Base-by-base conservation (phyloP, 2,113 vertebrate genomes). In the Eulacestoma nigropectus region DNA sequence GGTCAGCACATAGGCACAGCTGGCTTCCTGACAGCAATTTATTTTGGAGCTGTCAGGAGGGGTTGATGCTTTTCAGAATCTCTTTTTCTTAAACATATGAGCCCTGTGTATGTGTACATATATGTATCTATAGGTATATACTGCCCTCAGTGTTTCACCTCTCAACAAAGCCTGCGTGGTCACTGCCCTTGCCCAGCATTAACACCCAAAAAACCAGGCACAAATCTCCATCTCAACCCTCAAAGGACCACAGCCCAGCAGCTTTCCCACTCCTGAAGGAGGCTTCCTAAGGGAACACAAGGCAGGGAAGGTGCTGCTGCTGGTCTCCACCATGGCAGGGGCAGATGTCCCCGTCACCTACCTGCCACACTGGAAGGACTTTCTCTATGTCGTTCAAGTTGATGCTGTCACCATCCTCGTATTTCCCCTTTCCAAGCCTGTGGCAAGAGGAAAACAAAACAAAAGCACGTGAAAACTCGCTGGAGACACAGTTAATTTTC, bases 301-400 rank as follows among this genome's bases (percentile, higher is more conserved):
- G 22, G 62, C 81, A 89, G 33, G 59, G 21, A 91, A 84, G 49
- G 41, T 0, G 10, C 30, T 86, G 65, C 32, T 64, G 64, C 41
- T 72, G 35, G 32, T 64, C 12, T 39, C 63, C n/a, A 50, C n/a
- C 0, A 0, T 17, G 55, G 20, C 3, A 2, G 1, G 1, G 72
- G 15, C 2, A 32, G 17, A 26, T 7, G 10, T 25, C 25, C 53
- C 25, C 6, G 16, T 50, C 57, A 98, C 99, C 97, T 97, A 99
- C 99, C 89, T 98, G 97, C 98, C 98, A 98, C 83, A 98, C 97
- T 1, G 99, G 99, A 50, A 99, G 98, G 87, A 99, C 99, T 89
- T 99, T 99, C 96, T 99, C 99, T 35, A 99, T 99, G 97, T 99
- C 99, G 0, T 99, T 99, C 98, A 99, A 97, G 97, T 99, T 99